Conservation (phyloP, 2,888 invertebrate genomes). For the Dyspetes luteomarginatus region DNA sequence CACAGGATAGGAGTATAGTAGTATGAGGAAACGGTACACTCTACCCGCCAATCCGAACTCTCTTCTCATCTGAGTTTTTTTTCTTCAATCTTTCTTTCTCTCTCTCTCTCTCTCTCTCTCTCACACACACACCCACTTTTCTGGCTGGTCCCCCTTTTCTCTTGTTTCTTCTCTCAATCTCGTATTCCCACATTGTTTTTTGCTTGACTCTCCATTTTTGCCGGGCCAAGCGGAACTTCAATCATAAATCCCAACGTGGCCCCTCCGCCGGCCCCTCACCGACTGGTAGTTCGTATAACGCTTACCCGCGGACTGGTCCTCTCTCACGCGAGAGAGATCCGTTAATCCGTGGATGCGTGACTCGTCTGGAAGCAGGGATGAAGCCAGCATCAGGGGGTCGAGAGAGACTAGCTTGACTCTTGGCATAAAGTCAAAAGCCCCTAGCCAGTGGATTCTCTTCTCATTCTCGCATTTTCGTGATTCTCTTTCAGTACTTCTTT, state of each 20-base stretch:
- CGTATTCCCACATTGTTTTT: conserved; percentile 57
- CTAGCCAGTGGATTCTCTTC: conserved; percentile 58
- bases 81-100: conserved; percentile 34
- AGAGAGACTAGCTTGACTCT: conserved; percentile 64
- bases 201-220: conserved; percentile 68
- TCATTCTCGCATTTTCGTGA: conserved; percentile 51
- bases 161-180: conserved; percentile 46
- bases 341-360: conserved; percentile 75
- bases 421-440: conserved; percentile 75
- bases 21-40: conserved; percentile 40
- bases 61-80: conserved; percentile 28
- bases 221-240: conserved; percentile 74
- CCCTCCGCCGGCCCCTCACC: conserved; percentile 21
- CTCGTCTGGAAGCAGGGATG: conserved; percentile 63
- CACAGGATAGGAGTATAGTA: conserved; percentile 4
- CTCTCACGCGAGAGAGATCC: conserved; percentile 55
- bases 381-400: conserved; percentile 47
- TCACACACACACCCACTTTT: conserved; percentile 54
- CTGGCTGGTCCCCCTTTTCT: conserved; percentile 57
- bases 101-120: conserved; percentile 16
- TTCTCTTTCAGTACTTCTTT: conserved; percentile 2
- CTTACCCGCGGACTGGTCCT: conserved; percentile 58
- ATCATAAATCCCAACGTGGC: conserved; percentile 77
- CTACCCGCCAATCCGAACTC: conserved; percentile 48
- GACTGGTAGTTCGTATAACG: conserved; percentile 28